These are phyloP conservation scores for Spea bombifrons DNA, from an alignment of 2,113 vertebrate genomes.

Conservation along the genomic window DNA sequence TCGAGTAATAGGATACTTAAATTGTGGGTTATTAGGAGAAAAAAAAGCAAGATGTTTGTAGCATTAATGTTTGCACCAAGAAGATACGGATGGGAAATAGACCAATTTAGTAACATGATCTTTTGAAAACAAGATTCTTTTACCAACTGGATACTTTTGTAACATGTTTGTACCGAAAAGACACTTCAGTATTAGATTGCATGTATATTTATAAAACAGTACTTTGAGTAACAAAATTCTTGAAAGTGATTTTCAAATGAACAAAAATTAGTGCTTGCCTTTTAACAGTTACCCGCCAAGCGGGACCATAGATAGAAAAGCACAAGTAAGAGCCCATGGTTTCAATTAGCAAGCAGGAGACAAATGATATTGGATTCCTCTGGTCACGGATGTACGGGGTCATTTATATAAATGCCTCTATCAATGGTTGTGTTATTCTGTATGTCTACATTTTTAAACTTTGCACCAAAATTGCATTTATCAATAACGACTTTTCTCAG, in stretches of 20 bases:
- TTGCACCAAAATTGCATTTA: too few species aligned
- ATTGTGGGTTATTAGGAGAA: too few species aligned
- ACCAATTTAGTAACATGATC: conserved; percentile 5
- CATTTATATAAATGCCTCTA: conserved; percentile 38
- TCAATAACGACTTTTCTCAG: too few species aligned
- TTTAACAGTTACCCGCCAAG: too few species aligned
- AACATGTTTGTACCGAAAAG: not conserved
- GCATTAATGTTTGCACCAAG: too few species aligned
- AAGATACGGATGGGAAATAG: too few species aligned
- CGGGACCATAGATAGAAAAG: too few species aligned
- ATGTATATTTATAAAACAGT: conserved; percentile 1
- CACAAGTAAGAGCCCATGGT: conserved; percentile 60
- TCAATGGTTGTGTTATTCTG: conserved; percentile 50
- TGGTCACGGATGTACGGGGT: conserved; percentile 59
- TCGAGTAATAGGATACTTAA: too few species aligned
- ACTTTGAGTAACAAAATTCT: conserved; percentile 27
- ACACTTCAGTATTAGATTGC: not conserved
- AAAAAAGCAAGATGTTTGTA: too few species aligned
- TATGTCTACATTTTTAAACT: not conserved
- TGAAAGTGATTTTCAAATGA: not conserved
- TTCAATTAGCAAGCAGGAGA: conserved; percentile 79
- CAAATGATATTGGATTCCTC: conserved; percentile 83
- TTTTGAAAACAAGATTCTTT: not conserved
- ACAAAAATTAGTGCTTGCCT: too few species aligned
- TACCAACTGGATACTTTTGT: conserved; percentile 11